Evolutionary conservation across 2,113 vertebrate species (phyloP).

Genomic region (Morone chrysops): DNA sequence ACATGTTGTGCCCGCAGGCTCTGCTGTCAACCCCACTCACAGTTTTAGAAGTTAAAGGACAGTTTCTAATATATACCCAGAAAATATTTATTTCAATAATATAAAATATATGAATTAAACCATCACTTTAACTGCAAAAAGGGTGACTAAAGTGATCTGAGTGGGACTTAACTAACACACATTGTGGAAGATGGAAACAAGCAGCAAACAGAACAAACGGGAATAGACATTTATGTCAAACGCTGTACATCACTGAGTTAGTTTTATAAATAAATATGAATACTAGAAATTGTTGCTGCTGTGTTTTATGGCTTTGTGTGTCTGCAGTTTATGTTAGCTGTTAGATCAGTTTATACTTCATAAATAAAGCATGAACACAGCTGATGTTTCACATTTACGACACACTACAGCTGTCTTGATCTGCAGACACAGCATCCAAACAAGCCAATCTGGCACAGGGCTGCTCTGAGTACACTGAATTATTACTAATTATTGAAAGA

Average conservation of each 20-base stretch:
- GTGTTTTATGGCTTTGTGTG: background rate
- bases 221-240: background rate
- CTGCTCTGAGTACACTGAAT: background rate
- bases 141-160: background rate
- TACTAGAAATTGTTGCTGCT: background rate
- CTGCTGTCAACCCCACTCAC: background rate
- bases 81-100: background rate
- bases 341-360: background rate
- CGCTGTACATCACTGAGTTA: background rate
- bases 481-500: background rate
- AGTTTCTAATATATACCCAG: background rate
- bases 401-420: constrained; percentile 22
- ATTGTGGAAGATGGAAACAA: background rate
- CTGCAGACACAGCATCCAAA: background rate
- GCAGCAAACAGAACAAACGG: background rate
- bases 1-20: background rate
- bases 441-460: background rate
- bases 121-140: background rate
- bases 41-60: background rate
- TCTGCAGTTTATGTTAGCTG: background rate
- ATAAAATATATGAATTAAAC: background rate
- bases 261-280: background rate
- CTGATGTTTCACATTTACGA: background rate
- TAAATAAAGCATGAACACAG: constrained; percentile 22
- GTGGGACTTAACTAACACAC: background rate